Percentiles rank a stretch among this genome's conserved stretches.
phyloP scores from a whole-genome alignment of 2,797 vertebrate species.

The Halcyon chelicuti region DNA sequence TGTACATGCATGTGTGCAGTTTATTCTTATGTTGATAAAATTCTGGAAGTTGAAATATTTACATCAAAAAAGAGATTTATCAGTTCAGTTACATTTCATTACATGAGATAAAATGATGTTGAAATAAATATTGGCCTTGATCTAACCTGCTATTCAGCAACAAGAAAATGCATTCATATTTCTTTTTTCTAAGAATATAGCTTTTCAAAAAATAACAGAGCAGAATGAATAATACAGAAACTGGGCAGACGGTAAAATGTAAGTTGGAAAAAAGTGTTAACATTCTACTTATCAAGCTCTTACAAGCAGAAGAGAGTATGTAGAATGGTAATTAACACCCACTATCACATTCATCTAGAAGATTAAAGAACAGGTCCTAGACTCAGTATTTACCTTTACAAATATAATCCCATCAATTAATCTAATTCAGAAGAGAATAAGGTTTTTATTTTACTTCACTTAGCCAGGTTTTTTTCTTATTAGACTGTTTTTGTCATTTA shows the following conservation, averaged over 20 bases:
- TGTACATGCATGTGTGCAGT: no score
- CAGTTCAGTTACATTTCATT: neutral
- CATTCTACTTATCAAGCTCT: conserved; percentile 42
- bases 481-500: conserved; percentile 31
- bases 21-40: neutral
- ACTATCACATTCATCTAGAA: conserved; percentile 32
- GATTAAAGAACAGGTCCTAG: conserved; percentile 51
- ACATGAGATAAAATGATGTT: neutral
- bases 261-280: conserved; percentile 48
- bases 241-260: neutral
- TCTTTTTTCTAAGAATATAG: neutral
- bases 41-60: neutral
- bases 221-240: neutral
- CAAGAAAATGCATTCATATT: neutral
- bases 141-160: neutral
- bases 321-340: conserved; percentile 55
- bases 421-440: conserved; percentile 26
- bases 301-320: conserved; percentile 24
- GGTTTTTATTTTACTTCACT: conserved; percentile 8
- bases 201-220: neutral
- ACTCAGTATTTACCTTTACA: conserved; percentile 22
- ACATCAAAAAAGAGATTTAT: neutral
- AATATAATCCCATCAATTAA: conserved; percentile 55
- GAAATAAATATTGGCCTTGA: neutral
- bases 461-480: neutral